phyloP scores from a whole-genome alignment of 2,888 invertebrate genomes.

The Capitulum mitella region DNA sequence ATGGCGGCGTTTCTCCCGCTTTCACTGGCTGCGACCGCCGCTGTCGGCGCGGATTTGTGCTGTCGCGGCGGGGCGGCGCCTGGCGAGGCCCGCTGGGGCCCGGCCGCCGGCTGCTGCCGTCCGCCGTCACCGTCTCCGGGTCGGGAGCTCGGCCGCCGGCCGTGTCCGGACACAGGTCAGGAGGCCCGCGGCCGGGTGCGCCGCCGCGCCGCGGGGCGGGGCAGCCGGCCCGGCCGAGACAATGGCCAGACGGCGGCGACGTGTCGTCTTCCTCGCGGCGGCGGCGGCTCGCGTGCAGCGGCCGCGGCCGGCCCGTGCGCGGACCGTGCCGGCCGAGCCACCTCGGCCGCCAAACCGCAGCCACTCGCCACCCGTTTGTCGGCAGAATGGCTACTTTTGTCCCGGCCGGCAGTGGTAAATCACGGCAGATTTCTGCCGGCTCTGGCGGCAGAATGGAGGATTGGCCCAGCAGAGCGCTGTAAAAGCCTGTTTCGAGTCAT shows the following conservation, averaged over 20 bases:
- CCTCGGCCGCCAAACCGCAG: background rate
- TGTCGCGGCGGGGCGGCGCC: background rate
- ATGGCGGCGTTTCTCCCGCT: slow-evolving; percentile 33
- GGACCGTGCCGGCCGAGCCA: too few species aligned
- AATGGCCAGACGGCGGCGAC: too few species aligned
- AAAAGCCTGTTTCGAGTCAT: background rate
- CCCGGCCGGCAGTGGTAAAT: background rate
- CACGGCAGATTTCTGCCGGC: background rate
- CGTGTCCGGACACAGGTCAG: too few species aligned
- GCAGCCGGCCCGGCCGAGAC: background rate
- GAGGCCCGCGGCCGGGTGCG: too few species aligned
- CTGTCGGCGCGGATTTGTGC: background rate
- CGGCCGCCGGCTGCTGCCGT: too few species aligned
- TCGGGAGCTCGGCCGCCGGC: background rate
- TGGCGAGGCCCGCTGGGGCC: background rate
- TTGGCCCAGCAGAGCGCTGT: background rate
- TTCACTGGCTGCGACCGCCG: slow-evolving; percentile 29
- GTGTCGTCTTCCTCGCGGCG: too few species aligned
- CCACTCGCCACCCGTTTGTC: too few species aligned
- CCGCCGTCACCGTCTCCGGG: too few species aligned
- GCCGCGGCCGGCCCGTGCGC: too few species aligned
- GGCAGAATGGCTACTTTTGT: too few species aligned
- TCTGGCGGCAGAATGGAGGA: background rate
- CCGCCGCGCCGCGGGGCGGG: too few species aligned
- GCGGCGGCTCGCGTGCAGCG: too few species aligned